Evolutionary conservation across 2,113 vertebrate genomes (phyloP).

Genomic region (Paratilapia polleni): DNA sequence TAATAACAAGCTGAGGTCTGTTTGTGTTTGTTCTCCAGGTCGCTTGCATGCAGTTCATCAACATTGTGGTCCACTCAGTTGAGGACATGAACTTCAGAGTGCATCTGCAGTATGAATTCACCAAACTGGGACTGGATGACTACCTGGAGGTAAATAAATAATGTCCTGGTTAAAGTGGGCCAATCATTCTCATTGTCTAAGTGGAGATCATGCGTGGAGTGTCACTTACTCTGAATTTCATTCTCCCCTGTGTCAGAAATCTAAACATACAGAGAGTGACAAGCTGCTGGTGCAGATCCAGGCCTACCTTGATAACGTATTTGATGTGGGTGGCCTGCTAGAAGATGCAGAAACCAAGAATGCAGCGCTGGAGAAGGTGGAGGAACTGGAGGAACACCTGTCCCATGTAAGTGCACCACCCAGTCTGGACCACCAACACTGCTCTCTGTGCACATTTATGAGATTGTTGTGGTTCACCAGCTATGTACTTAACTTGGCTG

Average conservation of each 20-base stretch:
- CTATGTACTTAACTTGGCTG: conserved; percentile 50
- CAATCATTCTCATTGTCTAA: accelerated
- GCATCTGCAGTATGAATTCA: conserved; percentile 96
- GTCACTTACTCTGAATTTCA: neutral
- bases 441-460: conserved; percentile 35
- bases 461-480: conserved; percentile 56
- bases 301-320: conserved; percentile 97
- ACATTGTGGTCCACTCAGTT: conserved; percentile 97
- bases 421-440: conserved; percentile 61
- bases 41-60: conserved; percentile 99
- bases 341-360: conserved; percentile 98
- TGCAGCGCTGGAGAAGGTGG: conserved; percentile 96
- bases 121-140: conserved; percentile 94
- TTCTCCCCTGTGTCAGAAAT: conserved; percentile 82
- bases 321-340: conserved; percentile 95
- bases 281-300: conserved; percentile 98
- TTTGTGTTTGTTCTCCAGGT: conserved; percentile 79
- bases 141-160: conserved; percentile 87
- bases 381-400: conserved; percentile 96
- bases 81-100: conserved; percentile 99
- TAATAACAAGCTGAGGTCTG: neutral
- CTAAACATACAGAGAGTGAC: conserved; percentile 95
- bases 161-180: neutral
- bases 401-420: conserved; percentile 87
- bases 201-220: neutral